Evolutionary conservation across 2,888 invertebrate species (phyloP).

Genomic region (Caenorhabditis sp.): DNA sequence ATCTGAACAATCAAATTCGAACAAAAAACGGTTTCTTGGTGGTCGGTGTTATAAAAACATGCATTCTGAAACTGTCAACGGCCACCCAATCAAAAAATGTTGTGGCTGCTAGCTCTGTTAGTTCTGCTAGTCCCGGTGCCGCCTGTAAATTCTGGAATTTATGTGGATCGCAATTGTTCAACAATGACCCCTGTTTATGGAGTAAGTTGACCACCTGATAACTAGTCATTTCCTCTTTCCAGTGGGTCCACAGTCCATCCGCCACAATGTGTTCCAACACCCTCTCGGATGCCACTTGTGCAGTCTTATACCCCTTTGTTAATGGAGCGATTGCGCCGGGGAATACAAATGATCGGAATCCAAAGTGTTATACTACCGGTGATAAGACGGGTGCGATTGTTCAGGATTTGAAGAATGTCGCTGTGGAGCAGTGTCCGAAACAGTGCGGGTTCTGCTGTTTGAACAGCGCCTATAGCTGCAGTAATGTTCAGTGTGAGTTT

Average conservation of each 20-base stretch:
- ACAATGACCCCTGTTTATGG: background rate
- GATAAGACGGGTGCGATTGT: background rate
- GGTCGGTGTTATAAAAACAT: no score
- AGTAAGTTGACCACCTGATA: background rate
- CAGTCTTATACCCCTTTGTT: background rate
- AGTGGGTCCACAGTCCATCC: background rate
- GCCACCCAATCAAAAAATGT: no score
- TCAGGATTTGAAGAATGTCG: background rate
- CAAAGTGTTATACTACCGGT: background rate
- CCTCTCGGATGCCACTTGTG: background rate
- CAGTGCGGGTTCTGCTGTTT: conserved; percentile 66
- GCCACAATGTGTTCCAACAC: background rate
- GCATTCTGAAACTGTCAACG: no score
- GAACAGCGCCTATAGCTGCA: conserved; percentile 56
- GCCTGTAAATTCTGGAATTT: background rate
- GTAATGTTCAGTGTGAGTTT: conserved; percentile 54
- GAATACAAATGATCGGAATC: background rate
- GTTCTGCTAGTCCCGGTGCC: background rate
- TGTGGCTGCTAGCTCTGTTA: no score
- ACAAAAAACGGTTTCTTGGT: no score
- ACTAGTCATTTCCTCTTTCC: background rate
- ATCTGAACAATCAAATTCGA: no score
- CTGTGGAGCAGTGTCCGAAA: conserved; percentile 34
- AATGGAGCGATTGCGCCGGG: background rate
- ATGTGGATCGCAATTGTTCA: background rate